Conservation (phyloP, 2,113 vertebrate species). For the Eptesicus fuscus region DNA sequence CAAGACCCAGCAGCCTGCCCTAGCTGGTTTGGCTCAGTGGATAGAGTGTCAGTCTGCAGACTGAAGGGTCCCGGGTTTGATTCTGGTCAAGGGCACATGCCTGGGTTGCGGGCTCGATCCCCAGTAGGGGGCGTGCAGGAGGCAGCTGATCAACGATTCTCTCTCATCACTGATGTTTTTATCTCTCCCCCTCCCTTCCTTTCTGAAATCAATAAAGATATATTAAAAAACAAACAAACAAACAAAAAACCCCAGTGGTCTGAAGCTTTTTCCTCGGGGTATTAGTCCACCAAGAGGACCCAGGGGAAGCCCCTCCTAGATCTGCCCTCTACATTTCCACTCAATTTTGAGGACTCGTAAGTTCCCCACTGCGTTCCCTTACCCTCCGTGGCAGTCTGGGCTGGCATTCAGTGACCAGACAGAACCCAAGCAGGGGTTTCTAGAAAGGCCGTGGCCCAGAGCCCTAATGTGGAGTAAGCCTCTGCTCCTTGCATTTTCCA, state of each 20-base stretch:
- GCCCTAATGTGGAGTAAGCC: background rate
- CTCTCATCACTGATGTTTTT: too few relatives aligned
- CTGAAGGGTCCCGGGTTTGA: too few relatives aligned
- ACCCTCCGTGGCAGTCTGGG: background rate
- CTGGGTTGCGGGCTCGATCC: too few relatives aligned
- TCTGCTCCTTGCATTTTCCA: conserved; percentile 3
- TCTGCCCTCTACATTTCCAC: background rate
- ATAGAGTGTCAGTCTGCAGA: too few relatives aligned
- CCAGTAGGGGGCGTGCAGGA: too few relatives aligned
- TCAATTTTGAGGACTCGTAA: background rate
- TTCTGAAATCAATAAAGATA: too few relatives aligned
- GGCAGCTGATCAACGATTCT: too few relatives aligned
- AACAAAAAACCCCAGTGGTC: conserved; percentile 21
- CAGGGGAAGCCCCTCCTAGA: background rate
- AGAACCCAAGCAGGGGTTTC: background rate
- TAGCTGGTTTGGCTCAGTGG: too few relatives aligned
- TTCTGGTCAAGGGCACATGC: too few relatives aligned
- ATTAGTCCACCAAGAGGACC: background rate
- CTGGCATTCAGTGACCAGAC: background rate
- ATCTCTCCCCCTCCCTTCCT: too few relatives aligned
- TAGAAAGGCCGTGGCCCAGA: background rate
- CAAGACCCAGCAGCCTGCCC: conserved; percentile 28
- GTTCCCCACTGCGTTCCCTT: background rate
- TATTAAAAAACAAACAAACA: too few relatives aligned
- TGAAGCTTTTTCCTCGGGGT: conserved; percentile 75